Percentiles rank a stretch among this genome's conserved stretches.
Conservation (phyloP, 1,140 invertebrate genomes). For the Theocolax elegans region DNA sequence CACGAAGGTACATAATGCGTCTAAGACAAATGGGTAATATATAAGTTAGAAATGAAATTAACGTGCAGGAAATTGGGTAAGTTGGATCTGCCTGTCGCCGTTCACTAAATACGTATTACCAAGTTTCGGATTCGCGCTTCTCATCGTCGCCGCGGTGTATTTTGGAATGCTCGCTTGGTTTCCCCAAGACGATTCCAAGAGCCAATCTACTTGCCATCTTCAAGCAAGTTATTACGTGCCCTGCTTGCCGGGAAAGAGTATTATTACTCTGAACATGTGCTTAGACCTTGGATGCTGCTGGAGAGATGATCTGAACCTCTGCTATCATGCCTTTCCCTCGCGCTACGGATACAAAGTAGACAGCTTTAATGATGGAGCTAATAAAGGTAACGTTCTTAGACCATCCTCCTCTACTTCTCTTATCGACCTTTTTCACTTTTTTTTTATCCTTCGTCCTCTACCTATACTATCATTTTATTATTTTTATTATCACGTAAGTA, state of each 20-base stretch:
- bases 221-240: constrained; percentile 41
- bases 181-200: neutral
- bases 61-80: constrained; percentile 39
- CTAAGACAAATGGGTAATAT: too few relatives aligned
- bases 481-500: too few relatives aligned
- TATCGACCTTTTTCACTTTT: too few relatives aligned
- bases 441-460: too few relatives aligned
- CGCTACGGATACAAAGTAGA: constrained; percentile 41
- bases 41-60: too few relatives aligned
- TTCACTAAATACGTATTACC: constrained; percentile 45
- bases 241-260: constrained; percentile 42
- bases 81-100: constrained; percentile 40
- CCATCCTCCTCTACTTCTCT: too few relatives aligned
- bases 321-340: constrained; percentile 47
- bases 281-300: constrained; percentile 45
- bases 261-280: constrained; percentile 31
- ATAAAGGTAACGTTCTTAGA: too few relatives aligned
- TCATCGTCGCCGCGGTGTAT: constrained; percentile 41
- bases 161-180: constrained; percentile 24
- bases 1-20: too few relatives aligned
- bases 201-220: constrained; percentile 40
- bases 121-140: constrained; percentile 35
- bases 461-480: too few relatives aligned
- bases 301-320: constrained; percentile 30
- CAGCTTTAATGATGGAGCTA: neutral